These are phyloP conservation scores for Scylla paramamosain DNA, from an alignment of 1,140 invertebrate species.

Conservation along the genomic window DNA sequence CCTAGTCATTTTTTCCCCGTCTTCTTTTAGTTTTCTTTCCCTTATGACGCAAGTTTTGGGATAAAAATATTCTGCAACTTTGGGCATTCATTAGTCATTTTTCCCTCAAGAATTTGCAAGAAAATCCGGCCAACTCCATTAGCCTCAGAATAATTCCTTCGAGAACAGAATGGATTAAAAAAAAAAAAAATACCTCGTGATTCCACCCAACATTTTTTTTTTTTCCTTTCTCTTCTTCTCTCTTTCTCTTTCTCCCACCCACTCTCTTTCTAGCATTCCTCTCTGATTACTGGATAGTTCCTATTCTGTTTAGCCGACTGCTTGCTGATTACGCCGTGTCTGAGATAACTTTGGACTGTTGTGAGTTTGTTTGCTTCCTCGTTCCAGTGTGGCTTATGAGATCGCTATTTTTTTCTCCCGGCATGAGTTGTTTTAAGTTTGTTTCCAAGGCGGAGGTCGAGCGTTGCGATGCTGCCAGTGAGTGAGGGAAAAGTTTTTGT, in stretches of 20 bases:
- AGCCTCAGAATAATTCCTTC: neutral
- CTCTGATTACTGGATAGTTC: neutral
- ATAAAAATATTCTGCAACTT: constrained; percentile 2
- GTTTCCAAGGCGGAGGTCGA: neutral
- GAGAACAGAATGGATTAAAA: neutral
- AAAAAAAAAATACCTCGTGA: neutral
- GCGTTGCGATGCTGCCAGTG: neutral
- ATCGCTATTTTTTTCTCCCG: neutral
- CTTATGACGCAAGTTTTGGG: neutral
- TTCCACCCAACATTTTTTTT: neutral
- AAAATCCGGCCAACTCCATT: constrained; percentile 22
- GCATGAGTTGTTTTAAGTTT: neutral
- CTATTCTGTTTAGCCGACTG: neutral
- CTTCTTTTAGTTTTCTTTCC: neutral
- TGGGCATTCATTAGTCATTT: constrained; percentile 14
- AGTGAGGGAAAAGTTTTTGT: too few relatives aligned
- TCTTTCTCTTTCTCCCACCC: neutral
- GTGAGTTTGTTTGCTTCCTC: neutral
- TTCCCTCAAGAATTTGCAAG: neutral
- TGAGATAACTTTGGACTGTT: neutral
- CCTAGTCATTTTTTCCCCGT: too few relatives aligned
- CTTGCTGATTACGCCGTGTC: neutral
- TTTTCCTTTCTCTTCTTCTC: neutral
- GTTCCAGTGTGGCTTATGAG: neutral
- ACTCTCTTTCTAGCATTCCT: neutral